Evolutionary conservation across 2,797 vertebrate species (phyloP).

Genomic region (Pseudochirops cupreus): DNA sequence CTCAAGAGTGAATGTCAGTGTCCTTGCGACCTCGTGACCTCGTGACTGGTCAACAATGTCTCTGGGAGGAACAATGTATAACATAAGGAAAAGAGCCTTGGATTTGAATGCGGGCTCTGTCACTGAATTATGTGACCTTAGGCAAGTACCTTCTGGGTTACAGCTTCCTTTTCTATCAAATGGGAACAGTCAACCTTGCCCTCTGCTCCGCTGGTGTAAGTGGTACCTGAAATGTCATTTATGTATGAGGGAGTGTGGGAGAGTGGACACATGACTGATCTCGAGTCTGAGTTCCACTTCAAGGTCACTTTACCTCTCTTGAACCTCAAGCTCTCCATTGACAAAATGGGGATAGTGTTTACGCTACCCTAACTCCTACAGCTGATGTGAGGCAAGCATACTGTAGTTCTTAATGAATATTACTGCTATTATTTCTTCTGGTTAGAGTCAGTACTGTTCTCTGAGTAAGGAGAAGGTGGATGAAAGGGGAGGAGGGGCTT

Average conservation of each 20-base stretch:
- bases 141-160: neutral
- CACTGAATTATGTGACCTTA: neutral
- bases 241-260: neutral
- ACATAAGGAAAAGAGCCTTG: neutral
- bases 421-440: neutral
- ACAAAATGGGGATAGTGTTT: neutral
- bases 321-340: neutral
- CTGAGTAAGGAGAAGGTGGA: neutral
- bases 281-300: neutral
- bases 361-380: neutral
- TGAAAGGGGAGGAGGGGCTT: neutral
- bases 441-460: neutral
- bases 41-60: neutral
- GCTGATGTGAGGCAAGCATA: neutral
- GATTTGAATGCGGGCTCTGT: neutral
- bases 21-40: neutral
- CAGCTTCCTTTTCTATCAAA: neutral
- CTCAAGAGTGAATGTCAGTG: neutral
- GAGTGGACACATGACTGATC: neutral
- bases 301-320: neutral
- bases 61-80: neutral
- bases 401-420: neutral
- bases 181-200: neutral
- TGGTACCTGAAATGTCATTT: neutral
- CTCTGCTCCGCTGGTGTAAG: neutral